Conservation (phyloP, 2,888 invertebrate genomes). For the Suillia variegata region DNA sequence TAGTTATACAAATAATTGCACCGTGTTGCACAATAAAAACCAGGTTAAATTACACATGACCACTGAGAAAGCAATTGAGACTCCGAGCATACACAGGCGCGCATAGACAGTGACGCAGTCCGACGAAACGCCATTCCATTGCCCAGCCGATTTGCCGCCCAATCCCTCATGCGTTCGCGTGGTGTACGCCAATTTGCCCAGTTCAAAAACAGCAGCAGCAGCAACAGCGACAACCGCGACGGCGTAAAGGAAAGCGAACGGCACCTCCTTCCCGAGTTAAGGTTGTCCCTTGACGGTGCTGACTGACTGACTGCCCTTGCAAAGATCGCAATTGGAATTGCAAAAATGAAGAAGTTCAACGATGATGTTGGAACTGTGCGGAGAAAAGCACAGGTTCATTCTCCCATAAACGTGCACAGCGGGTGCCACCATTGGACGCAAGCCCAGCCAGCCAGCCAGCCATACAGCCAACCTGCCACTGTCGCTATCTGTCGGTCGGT, state of each 20-base stretch:
- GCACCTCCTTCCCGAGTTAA: too few species aligned
- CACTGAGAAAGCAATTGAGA: slow-evolving; percentile 34
- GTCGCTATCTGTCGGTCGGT: slow-evolving; percentile 37
- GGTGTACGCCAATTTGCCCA: background rate
- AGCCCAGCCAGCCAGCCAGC: slow-evolving; percentile 7
- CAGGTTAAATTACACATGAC: slow-evolving; percentile 42
- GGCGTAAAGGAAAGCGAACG: too few species aligned
- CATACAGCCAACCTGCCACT: background rate
- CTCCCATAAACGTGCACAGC: slow-evolving; percentile 58
- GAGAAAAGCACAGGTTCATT: slow-evolving; percentile 53
- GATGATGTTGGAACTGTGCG: background rate
- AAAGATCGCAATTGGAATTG: background rate
- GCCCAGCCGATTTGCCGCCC: too few species aligned
- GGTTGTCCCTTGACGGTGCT: background rate
- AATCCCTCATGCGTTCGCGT: background rate
- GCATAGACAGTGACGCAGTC: too few species aligned
- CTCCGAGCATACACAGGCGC: background rate
- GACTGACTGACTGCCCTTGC: background rate
- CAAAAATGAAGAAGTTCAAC: slow-evolving; percentile 40
- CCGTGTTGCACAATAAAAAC: slow-evolving; percentile 42
- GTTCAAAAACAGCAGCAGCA: slow-evolving; percentile 4
- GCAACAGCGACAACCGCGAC: too few species aligned
- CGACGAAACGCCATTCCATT: background rate
- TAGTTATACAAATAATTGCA: too few species aligned
- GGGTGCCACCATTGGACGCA: slow-evolving; percentile 40